Evolutionary conservation across 1,140 invertebrate species (phyloP).

Genomic region (Mizuhopecten yessoensis): DNA sequence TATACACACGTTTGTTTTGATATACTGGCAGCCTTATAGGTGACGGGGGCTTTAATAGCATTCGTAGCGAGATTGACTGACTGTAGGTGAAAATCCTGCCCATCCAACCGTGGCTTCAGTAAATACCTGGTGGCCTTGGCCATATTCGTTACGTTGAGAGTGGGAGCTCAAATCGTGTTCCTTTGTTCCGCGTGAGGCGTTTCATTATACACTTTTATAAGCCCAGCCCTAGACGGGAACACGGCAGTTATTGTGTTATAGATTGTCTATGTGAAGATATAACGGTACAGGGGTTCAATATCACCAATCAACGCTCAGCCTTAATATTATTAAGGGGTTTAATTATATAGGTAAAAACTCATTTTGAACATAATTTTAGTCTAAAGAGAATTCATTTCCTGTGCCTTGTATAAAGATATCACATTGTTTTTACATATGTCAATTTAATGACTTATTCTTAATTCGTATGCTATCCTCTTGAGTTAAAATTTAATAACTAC

Average conservation of each 20-base stretch:
- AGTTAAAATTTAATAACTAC: no score
- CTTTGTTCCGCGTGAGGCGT: constrained; percentile 29
- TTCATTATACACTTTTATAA: constrained; percentile 26
- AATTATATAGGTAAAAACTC: background rate
- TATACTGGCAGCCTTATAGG: constrained; percentile 29
- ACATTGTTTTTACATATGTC: no score
- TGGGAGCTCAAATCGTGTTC: constrained; percentile 23
- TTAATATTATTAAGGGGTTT: background rate
- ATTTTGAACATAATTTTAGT: no score
- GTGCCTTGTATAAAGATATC: background rate
- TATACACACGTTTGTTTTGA: constrained; percentile 30
- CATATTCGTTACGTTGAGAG: constrained; percentile 8
- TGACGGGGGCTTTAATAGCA: constrained; percentile 12
- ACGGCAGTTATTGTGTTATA: background rate
- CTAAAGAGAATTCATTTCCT: background rate
- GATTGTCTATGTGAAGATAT: constrained; percentile 17
- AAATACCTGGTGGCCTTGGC: constrained; percentile 8
- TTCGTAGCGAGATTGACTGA: constrained; percentile 29
- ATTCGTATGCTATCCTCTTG: no score
- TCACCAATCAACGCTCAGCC: background rate
- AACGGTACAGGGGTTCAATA: background rate
- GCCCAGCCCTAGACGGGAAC: background rate
- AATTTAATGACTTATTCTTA: no score
- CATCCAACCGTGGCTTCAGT: background rate
- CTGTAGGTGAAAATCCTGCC: constrained; percentile 30